Conservation (phyloP, 2,113 vertebrate species). For the Orthonyx spaldingii region DNA sequence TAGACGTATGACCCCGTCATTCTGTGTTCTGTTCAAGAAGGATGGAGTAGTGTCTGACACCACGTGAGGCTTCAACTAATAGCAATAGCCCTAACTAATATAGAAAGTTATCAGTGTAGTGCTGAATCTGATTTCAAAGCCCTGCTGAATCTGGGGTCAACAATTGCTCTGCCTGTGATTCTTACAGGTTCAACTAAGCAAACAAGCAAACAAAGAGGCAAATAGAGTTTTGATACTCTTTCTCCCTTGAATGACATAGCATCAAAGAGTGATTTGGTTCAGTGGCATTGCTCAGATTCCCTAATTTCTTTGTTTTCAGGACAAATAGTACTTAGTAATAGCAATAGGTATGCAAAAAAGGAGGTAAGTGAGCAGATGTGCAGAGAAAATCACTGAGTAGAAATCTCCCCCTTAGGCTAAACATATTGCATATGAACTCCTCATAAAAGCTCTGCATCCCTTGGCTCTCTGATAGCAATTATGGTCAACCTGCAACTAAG, state of each 20-base stretch:
- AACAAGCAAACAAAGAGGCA: background rate
- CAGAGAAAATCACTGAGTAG: background rate
- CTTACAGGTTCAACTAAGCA: background rate
- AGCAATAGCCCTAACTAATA: background rate
- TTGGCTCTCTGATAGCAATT: slow-evolving; percentile 2
- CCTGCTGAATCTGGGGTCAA: background rate
- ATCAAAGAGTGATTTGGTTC: background rate
- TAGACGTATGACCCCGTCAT: background rate
- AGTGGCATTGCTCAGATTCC: background rate
- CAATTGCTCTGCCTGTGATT: background rate
- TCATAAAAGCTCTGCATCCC: slow-evolving; percentile 16
- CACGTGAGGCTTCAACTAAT: fast-evolving
- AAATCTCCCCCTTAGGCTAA: background rate
- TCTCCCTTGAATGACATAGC: background rate
- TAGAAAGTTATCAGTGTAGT: background rate
- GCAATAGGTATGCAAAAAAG: background rate
- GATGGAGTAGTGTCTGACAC: background rate
- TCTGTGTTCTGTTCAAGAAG: background rate
- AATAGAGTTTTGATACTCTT: background rate
- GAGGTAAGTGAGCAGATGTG: slow-evolving; percentile 1
- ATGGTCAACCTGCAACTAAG: slow-evolving; percentile 24
- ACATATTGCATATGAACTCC: slow-evolving; percentile 23
- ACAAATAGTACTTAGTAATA: background rate
- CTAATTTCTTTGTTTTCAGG: background rate
- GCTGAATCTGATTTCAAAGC: background rate